phyloP scores from a whole-genome alignment of 2,113 vertebrate genomes.

The Vireo altiloquus region DNA sequence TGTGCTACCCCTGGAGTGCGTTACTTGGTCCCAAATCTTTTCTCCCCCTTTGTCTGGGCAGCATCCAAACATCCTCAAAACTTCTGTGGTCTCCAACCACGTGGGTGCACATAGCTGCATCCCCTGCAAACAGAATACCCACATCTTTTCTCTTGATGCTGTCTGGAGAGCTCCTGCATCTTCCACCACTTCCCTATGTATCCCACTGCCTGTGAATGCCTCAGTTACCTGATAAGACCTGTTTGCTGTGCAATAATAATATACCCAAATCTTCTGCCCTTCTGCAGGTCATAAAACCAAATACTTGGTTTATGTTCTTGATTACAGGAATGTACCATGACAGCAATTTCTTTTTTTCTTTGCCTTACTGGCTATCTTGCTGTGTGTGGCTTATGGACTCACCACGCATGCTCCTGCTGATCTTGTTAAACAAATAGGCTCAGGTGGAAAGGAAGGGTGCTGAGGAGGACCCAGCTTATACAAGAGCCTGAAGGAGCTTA shows the following conservation, averaged over 20 bases:
- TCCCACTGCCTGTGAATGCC: rapidly evolving
- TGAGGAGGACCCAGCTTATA: neutral
- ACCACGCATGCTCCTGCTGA: neutral
- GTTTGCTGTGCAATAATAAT: neutral
- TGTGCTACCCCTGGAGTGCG: neutral
- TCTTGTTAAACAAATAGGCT: neutral
- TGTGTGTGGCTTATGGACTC: neutral
- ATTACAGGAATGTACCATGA: neutral
- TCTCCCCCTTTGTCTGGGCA: neutral
- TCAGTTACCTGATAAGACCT: neutral
- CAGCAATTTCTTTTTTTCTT: neutral
- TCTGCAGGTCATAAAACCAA: neutral
- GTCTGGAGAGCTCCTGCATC: neutral
- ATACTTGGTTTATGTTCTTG: neutral
- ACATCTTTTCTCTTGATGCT: neutral
- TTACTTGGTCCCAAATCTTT: neutral
- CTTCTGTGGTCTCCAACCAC: rapidly evolving
- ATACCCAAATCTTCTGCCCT: neutral
- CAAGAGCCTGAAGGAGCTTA: neutral
- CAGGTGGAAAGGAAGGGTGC: neutral
- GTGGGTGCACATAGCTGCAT: neutral
- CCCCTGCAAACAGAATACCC: neutral
- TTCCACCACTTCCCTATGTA: neutral
- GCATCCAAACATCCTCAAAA: neutral
- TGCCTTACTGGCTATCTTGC: neutral